Percentiles rank a stretch among this genome's conserved stretches.
Evolutionary conservation across 2,797 vertebrate species (phyloP).

Genomic region (Clarias laeviceps): DNA sequence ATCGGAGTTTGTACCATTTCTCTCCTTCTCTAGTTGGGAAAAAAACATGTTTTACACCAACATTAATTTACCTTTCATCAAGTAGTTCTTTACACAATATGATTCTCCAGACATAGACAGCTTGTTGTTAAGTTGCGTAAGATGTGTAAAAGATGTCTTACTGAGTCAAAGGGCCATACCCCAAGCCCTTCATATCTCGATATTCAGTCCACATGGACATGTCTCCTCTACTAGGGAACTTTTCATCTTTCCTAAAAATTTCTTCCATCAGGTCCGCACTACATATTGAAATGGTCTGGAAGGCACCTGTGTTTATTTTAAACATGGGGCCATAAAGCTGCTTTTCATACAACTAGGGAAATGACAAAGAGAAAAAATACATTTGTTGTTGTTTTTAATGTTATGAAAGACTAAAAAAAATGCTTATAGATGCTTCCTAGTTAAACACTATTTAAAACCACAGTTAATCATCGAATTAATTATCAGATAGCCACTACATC

Average conservation of each 20-base stretch:
- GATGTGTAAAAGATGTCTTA: slow-evolving; percentile 69
- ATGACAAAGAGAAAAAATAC: not conserved
- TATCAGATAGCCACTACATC: no score
- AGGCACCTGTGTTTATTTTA: slow-evolving; percentile 60
- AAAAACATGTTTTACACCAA: no score
- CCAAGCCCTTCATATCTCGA: slow-evolving; percentile 77
- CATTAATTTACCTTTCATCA: not conserved
- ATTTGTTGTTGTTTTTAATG: not conserved
- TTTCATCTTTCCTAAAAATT: slow-evolving; percentile 85
- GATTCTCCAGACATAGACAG: no score
- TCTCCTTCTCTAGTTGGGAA: slow-evolving; percentile 78
- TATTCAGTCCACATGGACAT: slow-evolving; percentile 89
- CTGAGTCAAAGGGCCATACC: slow-evolving; percentile 89
- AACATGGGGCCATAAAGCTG: slow-evolving; percentile 83
- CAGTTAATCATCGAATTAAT: no score
- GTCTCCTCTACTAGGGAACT: slow-evolving; percentile 82
- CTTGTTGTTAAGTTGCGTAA: not conserved
- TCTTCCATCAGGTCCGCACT: slow-evolving; percentile 84
- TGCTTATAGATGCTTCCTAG: not conserved
- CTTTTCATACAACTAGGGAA: slow-evolving; percentile 72
- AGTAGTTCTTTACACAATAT: not conserved
- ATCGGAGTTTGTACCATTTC: slow-evolving; percentile 84
- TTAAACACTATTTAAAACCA: no score
- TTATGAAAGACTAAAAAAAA: not conserved
- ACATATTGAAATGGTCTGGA: slow-evolving; percentile 71